These are phyloP conservation scores for Leptinotarsa rubiginosa DNA, from an alignment of 2,888 invertebrate species.

Conservation along the genomic window DNA sequence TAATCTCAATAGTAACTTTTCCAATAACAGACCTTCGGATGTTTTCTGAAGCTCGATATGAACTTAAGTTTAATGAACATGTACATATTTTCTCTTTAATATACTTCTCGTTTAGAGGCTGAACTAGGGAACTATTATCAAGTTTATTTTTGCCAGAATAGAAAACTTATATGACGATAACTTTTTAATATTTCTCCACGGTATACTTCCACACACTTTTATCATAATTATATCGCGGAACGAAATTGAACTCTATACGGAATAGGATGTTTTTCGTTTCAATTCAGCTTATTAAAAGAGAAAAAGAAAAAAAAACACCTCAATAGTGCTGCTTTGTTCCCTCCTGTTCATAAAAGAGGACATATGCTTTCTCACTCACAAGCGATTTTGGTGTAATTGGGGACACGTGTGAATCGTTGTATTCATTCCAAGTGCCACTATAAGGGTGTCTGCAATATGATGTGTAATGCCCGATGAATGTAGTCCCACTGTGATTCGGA, in stretches of 20 bases:
- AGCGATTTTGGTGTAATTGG: no score
- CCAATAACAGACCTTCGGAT: neutral
- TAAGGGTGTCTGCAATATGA: no score
- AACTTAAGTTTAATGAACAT: slow-evolving; percentile 2
- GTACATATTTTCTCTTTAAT: neutral
- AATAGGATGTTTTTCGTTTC: neutral
- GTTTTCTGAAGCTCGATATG: neutral
- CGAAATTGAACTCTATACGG: neutral
- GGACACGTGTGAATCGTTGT: no score
- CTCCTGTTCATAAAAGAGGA: no score
- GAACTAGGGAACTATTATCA: neutral
- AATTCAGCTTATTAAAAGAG: no score
- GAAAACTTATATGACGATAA: neutral
- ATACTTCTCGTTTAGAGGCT: neutral
- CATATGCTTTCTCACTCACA: no score
- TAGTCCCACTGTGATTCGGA: no score
- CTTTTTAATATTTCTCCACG: neutral
- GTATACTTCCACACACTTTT: neutral
- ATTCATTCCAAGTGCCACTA: no score
- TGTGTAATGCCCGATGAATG: no score
- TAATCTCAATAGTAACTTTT: neutral
- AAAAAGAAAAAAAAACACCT: no score
- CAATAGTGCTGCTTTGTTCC: no score
- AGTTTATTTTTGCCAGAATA: neutral
- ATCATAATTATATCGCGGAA: neutral